Evolutionary conservation across 2,113 vertebrate species (phyloP).

Genomic region (Mohoua ochrocephala): DNA sequence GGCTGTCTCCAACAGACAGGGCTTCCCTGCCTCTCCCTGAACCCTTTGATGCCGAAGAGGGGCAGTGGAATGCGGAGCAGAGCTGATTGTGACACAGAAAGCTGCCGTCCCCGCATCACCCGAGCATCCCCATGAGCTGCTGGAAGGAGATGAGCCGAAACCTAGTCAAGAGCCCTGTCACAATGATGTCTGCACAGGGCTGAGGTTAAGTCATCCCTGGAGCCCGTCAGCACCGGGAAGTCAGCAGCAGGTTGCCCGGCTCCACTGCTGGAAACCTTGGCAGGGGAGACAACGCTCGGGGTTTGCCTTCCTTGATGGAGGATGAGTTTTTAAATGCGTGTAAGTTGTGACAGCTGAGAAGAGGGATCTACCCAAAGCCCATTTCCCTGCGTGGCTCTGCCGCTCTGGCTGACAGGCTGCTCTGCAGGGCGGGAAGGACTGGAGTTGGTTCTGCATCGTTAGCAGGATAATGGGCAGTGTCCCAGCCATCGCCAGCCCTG

Average conservation of each 20-base stretch:
- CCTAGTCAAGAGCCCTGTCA: conserved; percentile 42
- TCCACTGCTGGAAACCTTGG: conserved; percentile 18
- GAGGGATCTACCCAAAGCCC: not conserved
- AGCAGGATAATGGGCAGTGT: not conserved
- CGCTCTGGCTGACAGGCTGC: not conserved
- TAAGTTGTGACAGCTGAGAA: conserved; percentile 38
- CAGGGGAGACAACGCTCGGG: not conserved
- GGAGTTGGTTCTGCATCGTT: not conserved
- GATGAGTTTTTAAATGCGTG: not conserved
- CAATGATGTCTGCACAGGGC: not conserved
- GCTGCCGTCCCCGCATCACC: not conserved
- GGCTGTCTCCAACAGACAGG: not conserved
- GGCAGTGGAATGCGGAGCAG: not conserved
- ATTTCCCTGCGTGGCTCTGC: not conserved
- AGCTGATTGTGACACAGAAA: not conserved
- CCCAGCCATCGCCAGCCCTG: not conserved
- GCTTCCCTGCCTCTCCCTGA: conserved; percentile 26
- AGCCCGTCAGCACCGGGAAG: conserved; percentile 25
- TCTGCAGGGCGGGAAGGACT: not conserved
- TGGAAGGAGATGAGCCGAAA: conserved; percentile 44
- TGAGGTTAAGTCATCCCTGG: conserved; percentile 39
- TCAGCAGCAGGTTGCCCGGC: conserved; percentile 24
- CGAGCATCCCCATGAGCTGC: not conserved
- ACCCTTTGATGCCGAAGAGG: not conserved
- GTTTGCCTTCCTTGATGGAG: not conserved